Conservation (phyloP, 2,888 invertebrate species). For the Eucera pruinosa region DNA sequence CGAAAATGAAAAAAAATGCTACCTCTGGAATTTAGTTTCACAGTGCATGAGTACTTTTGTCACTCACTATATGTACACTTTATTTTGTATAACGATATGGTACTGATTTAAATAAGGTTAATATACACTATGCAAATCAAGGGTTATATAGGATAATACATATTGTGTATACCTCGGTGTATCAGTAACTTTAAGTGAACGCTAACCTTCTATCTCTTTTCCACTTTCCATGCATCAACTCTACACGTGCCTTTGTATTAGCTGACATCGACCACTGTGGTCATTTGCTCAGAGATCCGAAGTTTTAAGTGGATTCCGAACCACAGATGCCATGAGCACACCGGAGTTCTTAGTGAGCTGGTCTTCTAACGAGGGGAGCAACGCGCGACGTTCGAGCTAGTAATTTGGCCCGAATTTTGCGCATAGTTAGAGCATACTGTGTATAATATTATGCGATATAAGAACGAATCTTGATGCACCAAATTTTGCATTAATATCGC, state of each 20-base stretch:
- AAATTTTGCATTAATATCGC: background rate
- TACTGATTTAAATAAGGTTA: too few species aligned
- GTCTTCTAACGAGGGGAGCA: constrained; percentile 1
- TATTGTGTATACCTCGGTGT: too few species aligned
- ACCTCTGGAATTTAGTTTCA: too few species aligned
- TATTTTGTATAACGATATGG: too few species aligned
- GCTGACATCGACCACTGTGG: constrained; percentile 22
- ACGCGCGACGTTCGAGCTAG: background rate
- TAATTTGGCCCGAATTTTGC: constrained; percentile 32
- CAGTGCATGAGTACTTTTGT: too few species aligned
- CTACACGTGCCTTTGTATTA: background rate
- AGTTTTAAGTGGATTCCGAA: constrained; percentile 38
- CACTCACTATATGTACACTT: too few species aligned
- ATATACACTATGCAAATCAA: too few species aligned
- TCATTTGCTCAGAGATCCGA: constrained; percentile 13
- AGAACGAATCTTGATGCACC: background rate
- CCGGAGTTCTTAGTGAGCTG: constrained; percentile 26
- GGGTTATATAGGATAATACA: too few species aligned
- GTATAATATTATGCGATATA: constrained; percentile 15
- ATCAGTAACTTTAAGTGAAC: too few species aligned
- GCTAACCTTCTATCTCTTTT: too few species aligned
- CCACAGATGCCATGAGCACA: constrained; percentile 21
- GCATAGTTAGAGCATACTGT: constrained; percentile 12
- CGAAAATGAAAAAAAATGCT: too few species aligned
- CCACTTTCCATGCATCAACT: too few species aligned